Evolutionary conservation across 2,797 vertebrate species (phyloP), one percentile per base, ranked within the genome.

Genomic region (Mormyrops boulengeri): DNA sequence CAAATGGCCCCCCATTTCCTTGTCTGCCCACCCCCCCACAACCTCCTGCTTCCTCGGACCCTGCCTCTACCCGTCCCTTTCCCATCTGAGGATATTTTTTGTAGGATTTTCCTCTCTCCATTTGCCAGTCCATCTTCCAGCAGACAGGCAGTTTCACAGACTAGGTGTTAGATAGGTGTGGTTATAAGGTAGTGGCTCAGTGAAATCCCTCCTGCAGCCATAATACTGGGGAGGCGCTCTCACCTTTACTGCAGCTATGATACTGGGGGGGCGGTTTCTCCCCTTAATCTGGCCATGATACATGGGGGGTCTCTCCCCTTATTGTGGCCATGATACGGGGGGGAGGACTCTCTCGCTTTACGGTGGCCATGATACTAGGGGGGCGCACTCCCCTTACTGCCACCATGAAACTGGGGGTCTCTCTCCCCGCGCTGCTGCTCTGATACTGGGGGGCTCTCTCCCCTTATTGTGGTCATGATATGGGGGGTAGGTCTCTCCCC

Each of bases 161-260:
- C 26, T 69, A 69, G 66, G 62, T 87, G 92, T 92, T 94, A 95
- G 94, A 95, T 95, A 94, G 93, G 90, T 91, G 12, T 19, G 69
- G 69, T 77, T 73, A 44, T 77, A 77, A 77, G 38, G 38, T 80
- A 44, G 34, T 19, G 9, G 69, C 34, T 34, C 49, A 69, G 73
- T 93, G 94, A 49, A 12, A 49, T 30, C 82, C 49, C n/a, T 12
- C 49, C 47, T 30, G 22, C n/a, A 12, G 41, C n/a, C 44, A 49
- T 30, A 85, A 52, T 85, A 49, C 49, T 85, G 44, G 82, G 47
- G 47, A 49, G 92, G 89, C 88, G 47, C 73, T 87, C 55, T 66
- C n/a, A 26, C 30, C 84, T 49, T 73, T 80, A 85, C 82, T 50
- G 47, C 82, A n/a, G 44, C 22, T 47, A 85, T 47, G 82, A 50